Evolutionary conservation across 2,797 vertebrate species (phyloP).

Genomic region (Hoplostethus mediterraneus): DNA sequence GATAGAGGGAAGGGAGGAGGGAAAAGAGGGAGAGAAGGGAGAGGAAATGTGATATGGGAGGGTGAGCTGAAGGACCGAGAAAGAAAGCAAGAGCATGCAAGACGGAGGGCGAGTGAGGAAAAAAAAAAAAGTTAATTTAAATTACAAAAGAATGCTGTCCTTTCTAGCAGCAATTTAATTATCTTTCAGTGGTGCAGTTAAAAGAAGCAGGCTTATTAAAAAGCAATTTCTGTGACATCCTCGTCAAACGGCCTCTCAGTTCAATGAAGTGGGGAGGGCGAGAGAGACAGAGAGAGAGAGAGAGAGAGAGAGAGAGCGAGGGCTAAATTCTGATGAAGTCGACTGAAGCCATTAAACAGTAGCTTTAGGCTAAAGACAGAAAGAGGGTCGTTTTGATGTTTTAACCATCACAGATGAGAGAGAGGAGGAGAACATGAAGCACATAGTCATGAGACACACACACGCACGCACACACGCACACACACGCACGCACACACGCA

Average conservation of each 20-base stretch:
- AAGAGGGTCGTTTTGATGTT: constrained; percentile 85
- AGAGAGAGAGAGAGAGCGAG: constrained; percentile 44
- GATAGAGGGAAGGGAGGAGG: not conserved
- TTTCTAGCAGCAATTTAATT: constrained; percentile 88
- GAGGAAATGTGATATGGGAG: constrained; percentile 74
- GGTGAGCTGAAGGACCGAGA: constrained; percentile 71
- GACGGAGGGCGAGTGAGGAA: constrained; percentile 60
- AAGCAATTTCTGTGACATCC: constrained; percentile 85
- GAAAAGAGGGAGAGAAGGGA: constrained; percentile 19
- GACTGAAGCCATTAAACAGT: constrained; percentile 86
- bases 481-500: constrained; percentile 4
- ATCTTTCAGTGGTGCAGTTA: constrained; percentile 85
- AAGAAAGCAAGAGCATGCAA: constrained; percentile 64
- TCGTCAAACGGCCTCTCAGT: constrained; percentile 83
- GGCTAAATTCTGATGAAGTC: constrained; percentile 85
- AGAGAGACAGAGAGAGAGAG: constrained; percentile 38
- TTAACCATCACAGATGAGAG: constrained; percentile 85
- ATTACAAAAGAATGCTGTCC: constrained; percentile 89
- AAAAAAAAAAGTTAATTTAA: constrained; percentile 85
- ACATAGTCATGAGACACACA: constrained; percentile 63
- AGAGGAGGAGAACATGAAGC: constrained; percentile 67
- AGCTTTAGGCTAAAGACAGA: constrained; percentile 85
- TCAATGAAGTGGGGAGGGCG: constrained; percentile 40
- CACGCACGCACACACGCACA: too few relatives aligned
- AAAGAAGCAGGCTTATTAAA: constrained; percentile 89